Evolutionary conservation across 1,140 invertebrate genomes (phyloP), one percentile per base, ranked within the genome.

Genomic region (Meloidogyne hapla): DNA sequence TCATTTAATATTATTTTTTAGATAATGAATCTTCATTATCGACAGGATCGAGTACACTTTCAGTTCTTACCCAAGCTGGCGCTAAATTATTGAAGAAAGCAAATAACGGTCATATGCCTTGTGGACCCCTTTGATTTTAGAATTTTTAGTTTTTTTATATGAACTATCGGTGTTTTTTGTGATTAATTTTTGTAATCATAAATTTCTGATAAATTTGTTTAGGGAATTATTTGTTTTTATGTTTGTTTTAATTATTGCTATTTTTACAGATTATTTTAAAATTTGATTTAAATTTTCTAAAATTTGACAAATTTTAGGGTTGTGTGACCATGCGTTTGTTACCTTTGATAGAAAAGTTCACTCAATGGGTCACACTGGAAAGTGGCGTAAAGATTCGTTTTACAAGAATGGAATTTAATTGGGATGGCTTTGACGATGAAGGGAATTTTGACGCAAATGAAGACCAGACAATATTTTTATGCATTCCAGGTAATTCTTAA

Each of bases 181-280:
- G 28, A 67, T 67, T 42, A 67, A 28, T 67, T 67, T 67, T 67
- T 38, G 15, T 67, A 33, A 25, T 67, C 21, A 38, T 67, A 33
- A 33, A 38, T 33, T 42, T 67, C n/a, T 67, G 21, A 38, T 42
- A 40, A 66, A 33, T 3, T 40, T 66, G 3, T 25, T 33, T 8
- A 9, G 12, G n/a, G 12, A 1, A 15, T 65, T 66, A 1, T 33
- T 33, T 18, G 18, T 67, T 67, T 67, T n/a, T 25, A 4, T 2
- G 15, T 5, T 1, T 67, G 18, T 67, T 67, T 8, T 67, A 25
- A 8, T 40, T 15, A 18, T 8, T 25, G 65, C 13, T 67, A 21
- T 38, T 5, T 15, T 18, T 21, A 23, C 21, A n/a, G 9, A 15
- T 65, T 18, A 38, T 15, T n/a, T 1, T 15, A 38, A n/a, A 25